These are phyloP conservation scores for Rhamnusium bicolor DNA, from an alignment of 2,888 invertebrate genomes.

Conservation along the genomic window DNA sequence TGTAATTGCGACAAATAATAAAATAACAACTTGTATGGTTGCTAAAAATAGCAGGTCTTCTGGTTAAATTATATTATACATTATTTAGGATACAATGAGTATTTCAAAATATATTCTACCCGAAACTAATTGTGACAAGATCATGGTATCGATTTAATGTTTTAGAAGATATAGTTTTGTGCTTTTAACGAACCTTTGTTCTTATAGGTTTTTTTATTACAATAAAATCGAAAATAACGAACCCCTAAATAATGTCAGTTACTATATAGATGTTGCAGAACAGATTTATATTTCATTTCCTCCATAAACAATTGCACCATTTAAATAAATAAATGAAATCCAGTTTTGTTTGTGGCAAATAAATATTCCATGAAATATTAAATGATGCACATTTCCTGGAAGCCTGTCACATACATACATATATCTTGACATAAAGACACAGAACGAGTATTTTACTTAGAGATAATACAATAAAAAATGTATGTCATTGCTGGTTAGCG, in stretches of 20 bases:
- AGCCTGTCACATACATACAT: neutral
- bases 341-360: slow-evolving; percentile 3
- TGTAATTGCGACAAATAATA: neutral
- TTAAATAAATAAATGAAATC: slow-evolving; percentile 8
- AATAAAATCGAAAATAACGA: neutral
- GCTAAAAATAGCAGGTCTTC: too few species aligned
- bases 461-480: slow-evolving; percentile 58
- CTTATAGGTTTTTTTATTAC: neutral
- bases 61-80: too few species aligned
- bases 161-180: neutral
- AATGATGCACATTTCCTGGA: slow-evolving; percentile 3
- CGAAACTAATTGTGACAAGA: too few species aligned
- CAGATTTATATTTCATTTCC: neutral
- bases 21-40: too few species aligned
- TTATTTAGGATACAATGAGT: too few species aligned
- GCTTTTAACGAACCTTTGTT: neutral
- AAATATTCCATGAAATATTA: slow-evolving; percentile 5
- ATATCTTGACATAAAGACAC: neutral
- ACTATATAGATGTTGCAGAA: neutral
- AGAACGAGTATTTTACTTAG: slow-evolving; percentile 5
- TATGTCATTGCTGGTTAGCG: slow-evolving; percentile 57
- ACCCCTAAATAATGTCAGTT: slow-evolving; percentile 1
- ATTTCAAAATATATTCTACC: too few species aligned
- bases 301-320: neutral
- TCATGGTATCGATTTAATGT: neutral